Conservation (phyloP, 2,113 vertebrate genomes). For the Myiozetetes cayanensis region DNA sequence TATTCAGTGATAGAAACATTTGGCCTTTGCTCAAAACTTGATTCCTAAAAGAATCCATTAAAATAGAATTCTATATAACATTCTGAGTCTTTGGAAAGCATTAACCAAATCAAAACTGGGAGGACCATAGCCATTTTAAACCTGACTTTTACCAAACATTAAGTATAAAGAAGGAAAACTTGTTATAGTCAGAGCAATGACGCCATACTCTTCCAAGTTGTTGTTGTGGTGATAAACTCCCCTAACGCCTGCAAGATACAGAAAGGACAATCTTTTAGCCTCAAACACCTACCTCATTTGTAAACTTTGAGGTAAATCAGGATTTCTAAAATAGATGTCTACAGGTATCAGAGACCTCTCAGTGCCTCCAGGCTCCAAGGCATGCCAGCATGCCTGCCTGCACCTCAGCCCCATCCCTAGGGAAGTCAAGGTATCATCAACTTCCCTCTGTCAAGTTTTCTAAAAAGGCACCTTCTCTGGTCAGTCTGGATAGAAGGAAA, state of each 20-base stretch:
- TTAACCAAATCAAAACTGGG: background rate
- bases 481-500: background rate
- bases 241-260: background rate
- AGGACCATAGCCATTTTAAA: background rate
- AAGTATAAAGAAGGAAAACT: background rate
- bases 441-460: background rate
- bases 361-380: background rate
- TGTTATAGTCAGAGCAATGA: background rate
- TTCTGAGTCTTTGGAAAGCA: background rate
- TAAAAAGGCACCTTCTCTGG: background rate
- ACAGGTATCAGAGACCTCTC: background rate
- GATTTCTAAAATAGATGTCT: background rate
- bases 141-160: background rate
- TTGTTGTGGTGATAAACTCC: background rate
- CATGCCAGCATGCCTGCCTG: background rate
- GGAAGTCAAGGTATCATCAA: background rate
- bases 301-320: background rate
- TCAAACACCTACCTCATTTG: background rate
- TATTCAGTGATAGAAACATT: background rate
- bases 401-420: background rate
- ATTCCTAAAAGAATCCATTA: background rate
- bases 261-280: background rate
- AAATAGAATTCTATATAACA: background rate
- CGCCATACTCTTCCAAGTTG: background rate
- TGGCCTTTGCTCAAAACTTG: slow-evolving; percentile 16